Conservation (phyloP, 2,797 vertebrate species). For the Hozukius guyotensis region DNA sequence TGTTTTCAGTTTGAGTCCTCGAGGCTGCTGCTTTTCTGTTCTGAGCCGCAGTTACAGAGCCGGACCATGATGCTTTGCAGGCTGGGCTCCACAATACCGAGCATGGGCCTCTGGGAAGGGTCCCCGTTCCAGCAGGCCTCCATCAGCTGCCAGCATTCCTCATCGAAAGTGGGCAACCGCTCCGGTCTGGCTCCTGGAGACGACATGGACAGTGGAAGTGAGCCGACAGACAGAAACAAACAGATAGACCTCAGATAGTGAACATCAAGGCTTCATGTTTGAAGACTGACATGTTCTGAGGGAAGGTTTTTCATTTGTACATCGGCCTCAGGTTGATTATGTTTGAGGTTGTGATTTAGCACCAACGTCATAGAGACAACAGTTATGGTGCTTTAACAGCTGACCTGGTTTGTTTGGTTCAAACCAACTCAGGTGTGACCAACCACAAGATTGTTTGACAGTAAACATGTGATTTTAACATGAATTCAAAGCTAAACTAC, state of each 20-base stretch:
- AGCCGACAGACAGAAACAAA: neutral
- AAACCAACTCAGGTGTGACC: neutral
- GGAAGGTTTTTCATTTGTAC: neutral
- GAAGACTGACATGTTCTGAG: neutral
- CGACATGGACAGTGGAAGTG: neutral
- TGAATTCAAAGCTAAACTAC: neutral
- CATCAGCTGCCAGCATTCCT: conserved; percentile 99
- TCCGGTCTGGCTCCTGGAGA: conserved; percentile 91
- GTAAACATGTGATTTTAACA: neutral
- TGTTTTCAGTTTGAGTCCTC: conserved; percentile 92
- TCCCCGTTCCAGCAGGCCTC: conserved; percentile 98
- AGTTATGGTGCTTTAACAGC: neutral
- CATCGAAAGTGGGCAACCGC: conserved; percentile 89
- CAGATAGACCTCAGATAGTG: neutral
- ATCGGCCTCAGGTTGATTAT: neutral
- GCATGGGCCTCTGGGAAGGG: conserved; percentile 90
- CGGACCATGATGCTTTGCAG: conserved; percentile 93
- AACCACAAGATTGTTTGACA: neutral
- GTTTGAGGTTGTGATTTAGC: neutral
- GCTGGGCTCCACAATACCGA: conserved; percentile 96
- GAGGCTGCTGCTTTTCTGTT: conserved; percentile 83
- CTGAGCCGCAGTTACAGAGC: conserved; percentile 84
- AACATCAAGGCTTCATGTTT: neutral
- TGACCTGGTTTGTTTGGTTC: neutral
- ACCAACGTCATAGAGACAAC: neutral